phyloP scores from a whole-genome alignment of 2,888 invertebrate species.

The Drosophila cognata region DNA sequence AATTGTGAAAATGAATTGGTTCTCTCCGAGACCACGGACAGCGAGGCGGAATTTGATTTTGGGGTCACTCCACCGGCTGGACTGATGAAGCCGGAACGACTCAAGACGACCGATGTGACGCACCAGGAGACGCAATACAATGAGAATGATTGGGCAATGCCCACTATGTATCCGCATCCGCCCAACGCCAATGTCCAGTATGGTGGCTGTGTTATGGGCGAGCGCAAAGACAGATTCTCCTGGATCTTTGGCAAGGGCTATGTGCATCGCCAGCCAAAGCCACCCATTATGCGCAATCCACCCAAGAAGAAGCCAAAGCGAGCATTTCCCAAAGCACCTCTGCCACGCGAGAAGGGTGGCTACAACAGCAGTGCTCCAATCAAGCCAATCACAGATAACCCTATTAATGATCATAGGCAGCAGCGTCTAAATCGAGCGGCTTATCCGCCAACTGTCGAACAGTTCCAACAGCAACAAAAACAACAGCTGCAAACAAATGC shows the following conservation, averaged over 20 bases:
- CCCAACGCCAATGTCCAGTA: constrained; percentile 75
- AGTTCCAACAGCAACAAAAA: constrained; percentile 17
- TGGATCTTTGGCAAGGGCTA: constrained; percentile 68
- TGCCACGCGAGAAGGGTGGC: constrained; percentile 43
- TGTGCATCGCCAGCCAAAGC: constrained; percentile 54
- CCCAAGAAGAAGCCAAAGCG: constrained; percentile 39
- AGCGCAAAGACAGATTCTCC: constrained; percentile 49
- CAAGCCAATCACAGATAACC: background rate
- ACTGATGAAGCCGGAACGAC: constrained; percentile 87
- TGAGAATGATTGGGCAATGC: constrained; percentile 85
- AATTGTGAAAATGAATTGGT: constrained; percentile 70
- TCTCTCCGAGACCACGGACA: constrained; percentile 83
- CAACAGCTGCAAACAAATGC: background rate
- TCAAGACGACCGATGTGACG: constrained; percentile 85
- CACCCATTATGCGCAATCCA: constrained; percentile 49
- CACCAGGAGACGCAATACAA: constrained; percentile 88
- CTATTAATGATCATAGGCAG: constrained; percentile 10
- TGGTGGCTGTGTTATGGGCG: constrained; percentile 73
- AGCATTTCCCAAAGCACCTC: background rate
- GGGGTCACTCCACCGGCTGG: constrained; percentile 91
- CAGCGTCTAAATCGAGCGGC: constrained; percentile 48
- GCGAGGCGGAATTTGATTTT: constrained; percentile 89
- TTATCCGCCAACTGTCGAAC: constrained; percentile 34
- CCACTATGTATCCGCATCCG: constrained; percentile 68
- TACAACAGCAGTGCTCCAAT: constrained; percentile 11